Evolutionary conservation across 2,797 vertebrate species (phyloP), one percentile per base, ranked within the genome.

Genomic region (Semaprochilodus insignis): DNA sequence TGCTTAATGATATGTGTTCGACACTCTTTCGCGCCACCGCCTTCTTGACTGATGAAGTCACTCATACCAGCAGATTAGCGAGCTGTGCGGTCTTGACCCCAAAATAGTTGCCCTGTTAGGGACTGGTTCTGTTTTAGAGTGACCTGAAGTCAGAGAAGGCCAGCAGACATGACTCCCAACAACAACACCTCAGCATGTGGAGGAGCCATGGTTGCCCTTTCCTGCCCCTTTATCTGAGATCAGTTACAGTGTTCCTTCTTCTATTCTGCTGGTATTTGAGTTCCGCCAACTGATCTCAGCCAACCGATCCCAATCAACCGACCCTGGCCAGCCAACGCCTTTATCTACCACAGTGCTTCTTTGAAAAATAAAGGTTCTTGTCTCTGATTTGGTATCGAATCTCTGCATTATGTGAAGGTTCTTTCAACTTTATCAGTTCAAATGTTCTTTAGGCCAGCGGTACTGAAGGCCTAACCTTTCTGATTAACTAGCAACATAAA

Each of bases 21-120:
- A 82, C 91, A 87, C 85, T 89, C 65, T 87, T 91, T 83, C 80
- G 83, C 48, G 82, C 63, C 8, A 82, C 86, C 81, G 81, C 69
- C 90, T 91, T 88, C 87, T 89, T 83, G 80, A 79, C 83, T 54
- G 89, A 88, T 93, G 92, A 93, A 91, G 92, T 94, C 93, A 94
- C 83, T 90, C 91, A 89, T 87, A 90, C 85, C 88, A 85, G 88
- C 82, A 90, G 92, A 91, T 93, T 90, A 93, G 85, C 75, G 4
- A 65, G 48, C 86, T 78, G 85, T 83, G 86, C 85, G 85, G 88
- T 88, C 86, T 67, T 75, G 86, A 91, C 87, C 90, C 88, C 67
- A 25, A 80, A 78, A 79, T 8, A 74, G 83, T 73, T 8, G 55
- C 70, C 78, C 48, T 57, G 78, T 76, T 73, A 54, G 21, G 21